Percentiles rank a stretch among this genome's conserved stretches.
These are phyloP conservation scores for Rhorus exstirpatorius DNA, from an alignment of 2,888 invertebrate species.

Conservation along the genomic window DNA sequence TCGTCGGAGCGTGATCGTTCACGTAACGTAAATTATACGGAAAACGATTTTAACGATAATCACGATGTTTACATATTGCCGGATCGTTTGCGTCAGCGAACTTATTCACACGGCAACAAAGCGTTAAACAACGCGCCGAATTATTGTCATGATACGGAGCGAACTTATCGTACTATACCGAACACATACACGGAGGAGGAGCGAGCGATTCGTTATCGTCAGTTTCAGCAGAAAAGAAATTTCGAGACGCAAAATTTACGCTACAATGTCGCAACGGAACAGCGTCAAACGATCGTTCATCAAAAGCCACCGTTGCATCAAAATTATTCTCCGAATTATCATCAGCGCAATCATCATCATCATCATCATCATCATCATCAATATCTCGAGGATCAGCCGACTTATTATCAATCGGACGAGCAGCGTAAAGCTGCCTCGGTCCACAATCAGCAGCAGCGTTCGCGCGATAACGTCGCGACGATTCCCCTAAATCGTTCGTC, in stretches of 20 bases:
- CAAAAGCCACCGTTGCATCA: constrained; percentile 38
- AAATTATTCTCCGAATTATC: constrained; percentile 51
- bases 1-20: constrained; percentile 75
- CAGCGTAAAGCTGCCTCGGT: constrained; percentile 32
- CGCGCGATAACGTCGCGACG: constrained; percentile 35
- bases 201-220: constrained; percentile 79
- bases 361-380: constrained; percentile 49
- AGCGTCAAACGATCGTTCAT: constrained; percentile 71
- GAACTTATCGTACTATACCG: constrained; percentile 79
- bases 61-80: constrained; percentile 83
- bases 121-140: constrained; percentile 57
- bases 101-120: constrained; percentile 83
- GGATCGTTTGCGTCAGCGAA: constrained; percentile 82
- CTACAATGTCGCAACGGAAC: constrained; percentile 74
- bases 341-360: constrained; percentile 5
- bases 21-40: constrained; percentile 77
- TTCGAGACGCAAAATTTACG: constrained; percentile 64
- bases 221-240: constrained; percentile 74
- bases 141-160: constrained; percentile 73
- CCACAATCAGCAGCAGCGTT: constrained; percentile 38
- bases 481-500: no score
- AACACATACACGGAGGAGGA: constrained; percentile 83
- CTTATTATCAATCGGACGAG: constrained; percentile 56
- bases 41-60: constrained; percentile 83
- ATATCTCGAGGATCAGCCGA: constrained; percentile 41